These are phyloP conservation scores for Bombylius discolor DNA, from an alignment of 2,888 invertebrate species.

Conservation along the genomic window DNA sequence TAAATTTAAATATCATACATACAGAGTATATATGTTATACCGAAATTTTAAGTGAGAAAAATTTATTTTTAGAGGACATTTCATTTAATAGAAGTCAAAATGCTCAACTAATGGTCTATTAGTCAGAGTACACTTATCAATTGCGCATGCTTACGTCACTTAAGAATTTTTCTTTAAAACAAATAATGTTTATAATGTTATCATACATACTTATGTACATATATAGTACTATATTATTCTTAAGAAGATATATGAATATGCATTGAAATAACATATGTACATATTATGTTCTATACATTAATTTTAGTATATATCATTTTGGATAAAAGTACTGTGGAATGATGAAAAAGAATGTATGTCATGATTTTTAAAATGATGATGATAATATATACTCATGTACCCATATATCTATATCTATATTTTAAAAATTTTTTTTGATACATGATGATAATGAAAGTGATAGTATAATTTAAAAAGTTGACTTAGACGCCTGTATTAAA, in stretches of 20 bases:
- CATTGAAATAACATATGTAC: too few relatives aligned
- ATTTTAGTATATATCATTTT: too few relatives aligned
- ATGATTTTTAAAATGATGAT: neutral
- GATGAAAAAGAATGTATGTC: neutral
- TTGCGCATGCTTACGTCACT: conserved; percentile 7
- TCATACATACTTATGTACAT: too few relatives aligned
- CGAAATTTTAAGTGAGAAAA: conserved; percentile 4
- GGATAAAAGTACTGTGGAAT: too few relatives aligned
- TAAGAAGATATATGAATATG: too few relatives aligned
- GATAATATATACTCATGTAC: neutral
- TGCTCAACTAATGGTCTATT: conserved; percentile 14
- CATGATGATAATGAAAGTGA: neutral
- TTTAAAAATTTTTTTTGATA: neutral
- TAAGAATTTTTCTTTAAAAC: neutral
- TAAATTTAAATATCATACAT: too few relatives aligned
- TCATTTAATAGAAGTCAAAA: conserved; percentile 8
- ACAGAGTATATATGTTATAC: too few relatives aligned
- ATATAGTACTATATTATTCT: too few relatives aligned
- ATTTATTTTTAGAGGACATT: conserved; percentile 11
- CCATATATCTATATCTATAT: neutral
- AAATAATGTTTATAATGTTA: too few relatives aligned
- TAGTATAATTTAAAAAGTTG: neutral
- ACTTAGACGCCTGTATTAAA: too few relatives aligned
- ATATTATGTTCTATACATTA: too few relatives aligned
- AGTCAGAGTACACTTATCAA: conserved; percentile 9